Evolutionary conservation across 2,113 vertebrate genomes (phyloP), one percentile per base, ranked within the genome.

Genomic region (Excalfactoria chinensis): DNA sequence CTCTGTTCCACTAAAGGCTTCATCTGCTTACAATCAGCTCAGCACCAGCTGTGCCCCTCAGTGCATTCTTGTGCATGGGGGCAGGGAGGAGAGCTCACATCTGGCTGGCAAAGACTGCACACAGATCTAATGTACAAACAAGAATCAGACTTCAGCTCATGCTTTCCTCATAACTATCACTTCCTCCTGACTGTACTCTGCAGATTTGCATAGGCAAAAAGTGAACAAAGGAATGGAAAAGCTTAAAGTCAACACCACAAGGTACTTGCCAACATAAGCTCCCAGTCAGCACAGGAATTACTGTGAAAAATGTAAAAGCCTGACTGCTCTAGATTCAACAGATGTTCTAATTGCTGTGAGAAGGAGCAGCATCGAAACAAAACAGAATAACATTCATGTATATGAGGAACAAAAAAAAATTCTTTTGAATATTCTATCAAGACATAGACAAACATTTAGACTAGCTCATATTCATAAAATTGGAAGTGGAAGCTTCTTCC

Each of bases 261-360:
- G 26, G 40, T 48, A 66, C 58, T 15, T 5, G 6, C 58, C 53
- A 72, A 75, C 49, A 17, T 2, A 15, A 85, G 53, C 51, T 43
- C n/a, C 1, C 0, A 70, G 51, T 64, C 43, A 12, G 0, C 23
- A 13, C 25, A n/a, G 23, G n/a, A 70, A 3, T 14, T 20, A 0
- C 32, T 55, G 34, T 2, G 11, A 2, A 3, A 43, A 68, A 59
- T 15, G 35, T 32, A 37, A 3, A 1, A 11, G 62, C 34, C 40
- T 60, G 53, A 71, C 53, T 35, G 68, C 60, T 74, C 34, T 16
- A 25, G 26, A 25, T 4, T 13, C 49, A 34, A 64, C 11, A 51
- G 34, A 44, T 9, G 25, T 71, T 41, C 34, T 28, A 37, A 78
- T 9, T 56, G 9, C 46, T 55, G 58, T 32, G 35, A 17, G 56